Evolutionary conservation across 2,888 invertebrate genomes (phyloP), one percentile per base, ranked within the genome.

Genomic region (Mechanitis messenoides): DNA sequence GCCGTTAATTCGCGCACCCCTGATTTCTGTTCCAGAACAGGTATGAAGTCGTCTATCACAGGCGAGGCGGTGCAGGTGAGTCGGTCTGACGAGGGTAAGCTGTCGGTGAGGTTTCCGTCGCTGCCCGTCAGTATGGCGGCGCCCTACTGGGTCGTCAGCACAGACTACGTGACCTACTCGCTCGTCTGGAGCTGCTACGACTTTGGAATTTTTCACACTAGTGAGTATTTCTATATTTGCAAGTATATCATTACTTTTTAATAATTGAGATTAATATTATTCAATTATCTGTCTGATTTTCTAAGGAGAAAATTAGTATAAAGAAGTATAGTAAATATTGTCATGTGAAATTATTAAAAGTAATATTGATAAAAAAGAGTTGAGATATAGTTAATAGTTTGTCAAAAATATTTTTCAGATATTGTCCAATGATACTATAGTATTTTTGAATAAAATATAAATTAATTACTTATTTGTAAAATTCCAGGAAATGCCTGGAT

Each of bases 131-230:
- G 85, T 73, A 74, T 87, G 47, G 78, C 84, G 1, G 87, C 88
- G 0, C 90, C 90, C 0, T 91, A 90, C 73, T 87, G 87, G 87
- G 92, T 95, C 28, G 87, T 95, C 59, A 94, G 94, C 64, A 94
- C 94, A 0, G 95, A 95, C 80, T 95, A 95, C 74, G 92, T 93
- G 47, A 91, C 81, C 66, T 95, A 92, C 71, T 92, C 95, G 0
- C 92, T 95, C 0, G 90, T 95, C 45, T 95, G 94, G 93, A 93
- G 93, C 67, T 91, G 90, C 70, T 83, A 81, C 54, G 84, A 86
- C 59, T 78, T 92, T 59, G 91, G 91, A 56, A 69, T 92, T 20
- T 80, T 92, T 62, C 92, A 92, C 71, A 85, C 91, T 63, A 79
- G 92, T 92, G 70, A 85, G 61, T 62, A 53, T 35, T 42, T 4